Conservation (phyloP, 2,888 invertebrate genomes). For the Acronicta leporina region DNA sequence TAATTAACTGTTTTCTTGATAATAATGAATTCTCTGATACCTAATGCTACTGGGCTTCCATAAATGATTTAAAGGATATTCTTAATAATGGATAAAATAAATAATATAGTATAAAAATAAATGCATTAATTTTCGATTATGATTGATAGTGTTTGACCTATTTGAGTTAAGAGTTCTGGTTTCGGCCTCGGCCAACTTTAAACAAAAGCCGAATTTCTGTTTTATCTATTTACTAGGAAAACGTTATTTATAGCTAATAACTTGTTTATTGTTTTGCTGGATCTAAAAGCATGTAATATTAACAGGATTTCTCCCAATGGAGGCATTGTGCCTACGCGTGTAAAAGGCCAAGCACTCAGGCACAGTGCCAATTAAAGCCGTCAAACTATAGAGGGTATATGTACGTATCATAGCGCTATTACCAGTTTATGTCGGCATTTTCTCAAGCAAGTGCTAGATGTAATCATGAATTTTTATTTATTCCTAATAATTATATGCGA, state of each 20-base stretch:
- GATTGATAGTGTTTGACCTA: no score
- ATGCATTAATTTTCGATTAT: no score
- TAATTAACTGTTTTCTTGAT: slow-evolving; percentile 23
- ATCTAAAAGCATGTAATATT: neutral
- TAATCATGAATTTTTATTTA: slow-evolving; percentile 49
- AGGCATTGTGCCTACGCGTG: neutral
- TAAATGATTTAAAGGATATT: slow-evolving; percentile 15
- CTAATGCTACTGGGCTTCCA: slow-evolving; percentile 9
- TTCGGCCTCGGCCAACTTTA: no score
- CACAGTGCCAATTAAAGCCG: neutral
- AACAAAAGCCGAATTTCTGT: no score
- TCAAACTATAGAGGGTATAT: neutral
- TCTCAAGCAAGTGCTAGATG: slow-evolving; percentile 38
- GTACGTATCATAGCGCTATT: slow-evolving; percentile 12
- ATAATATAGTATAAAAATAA: no score
- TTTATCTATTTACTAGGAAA: no score
- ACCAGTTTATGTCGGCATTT: slow-evolving; percentile 38
- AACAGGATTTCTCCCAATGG: neutral
- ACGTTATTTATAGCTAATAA: no score
- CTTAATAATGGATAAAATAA: neutral
- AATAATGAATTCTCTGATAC: slow-evolving; percentile 34
- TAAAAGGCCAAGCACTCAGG: neutral
- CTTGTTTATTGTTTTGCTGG: neutral
- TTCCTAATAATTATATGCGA: slow-evolving; percentile 52
- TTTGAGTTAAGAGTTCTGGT: no score